Percentiles rank a stretch among this genome's conserved stretches.
Conservation (phyloP, 1,140 invertebrate genomes). For the Oedothorax gibbosus region DNA sequence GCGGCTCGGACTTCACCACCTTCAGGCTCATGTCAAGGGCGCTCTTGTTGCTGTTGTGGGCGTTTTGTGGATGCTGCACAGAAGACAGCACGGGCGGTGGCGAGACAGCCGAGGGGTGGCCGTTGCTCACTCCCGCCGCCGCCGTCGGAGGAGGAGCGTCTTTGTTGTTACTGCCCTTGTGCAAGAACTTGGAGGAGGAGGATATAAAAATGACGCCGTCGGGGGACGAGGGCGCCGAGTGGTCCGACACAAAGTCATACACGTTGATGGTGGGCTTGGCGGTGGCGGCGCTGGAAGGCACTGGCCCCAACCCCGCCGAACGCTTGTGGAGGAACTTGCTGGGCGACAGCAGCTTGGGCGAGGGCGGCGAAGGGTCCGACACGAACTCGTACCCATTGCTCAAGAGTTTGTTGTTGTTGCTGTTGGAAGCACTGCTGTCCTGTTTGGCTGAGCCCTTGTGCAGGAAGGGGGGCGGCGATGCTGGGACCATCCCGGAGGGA, state of each 20-base stretch:
- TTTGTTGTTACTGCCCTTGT: neutral
- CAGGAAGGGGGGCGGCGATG: constrained; percentile 37
- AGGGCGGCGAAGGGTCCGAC: constrained; percentile 47
- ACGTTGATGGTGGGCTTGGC: constrained; percentile 50
- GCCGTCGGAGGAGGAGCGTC: constrained; percentile 1
- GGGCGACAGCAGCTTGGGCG: constrained; percentile 42
- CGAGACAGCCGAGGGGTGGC: constrained; percentile 20
- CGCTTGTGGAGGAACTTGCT: constrained; percentile 41
- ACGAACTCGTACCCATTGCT: constrained; percentile 54
- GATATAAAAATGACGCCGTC: constrained; percentile 54
- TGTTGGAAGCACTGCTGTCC: constrained; percentile 37
- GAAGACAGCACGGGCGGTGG: constrained; percentile 38
- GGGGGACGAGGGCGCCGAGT: constrained; percentile 43
- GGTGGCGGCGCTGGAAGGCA: constrained; percentile 49
- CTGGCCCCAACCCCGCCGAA: constrained; percentile 1
- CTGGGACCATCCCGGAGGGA: constrained; percentile 42
- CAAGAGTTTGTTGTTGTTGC: constrained; percentile 36
- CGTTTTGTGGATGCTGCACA: neutral
- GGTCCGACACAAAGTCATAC: constrained; percentile 57
- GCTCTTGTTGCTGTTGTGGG: constrained; percentile 39
- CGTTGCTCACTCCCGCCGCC: constrained; percentile 35
- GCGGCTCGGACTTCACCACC: constrained; percentile 5
- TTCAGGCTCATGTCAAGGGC: constrained; percentile 53
- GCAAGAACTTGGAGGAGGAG: constrained; percentile 37
- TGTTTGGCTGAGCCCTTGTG: constrained; percentile 23